Evolutionary conservation across 2,113 vertebrate genomes (phyloP).

Genomic region (Charina bottae): DNA sequence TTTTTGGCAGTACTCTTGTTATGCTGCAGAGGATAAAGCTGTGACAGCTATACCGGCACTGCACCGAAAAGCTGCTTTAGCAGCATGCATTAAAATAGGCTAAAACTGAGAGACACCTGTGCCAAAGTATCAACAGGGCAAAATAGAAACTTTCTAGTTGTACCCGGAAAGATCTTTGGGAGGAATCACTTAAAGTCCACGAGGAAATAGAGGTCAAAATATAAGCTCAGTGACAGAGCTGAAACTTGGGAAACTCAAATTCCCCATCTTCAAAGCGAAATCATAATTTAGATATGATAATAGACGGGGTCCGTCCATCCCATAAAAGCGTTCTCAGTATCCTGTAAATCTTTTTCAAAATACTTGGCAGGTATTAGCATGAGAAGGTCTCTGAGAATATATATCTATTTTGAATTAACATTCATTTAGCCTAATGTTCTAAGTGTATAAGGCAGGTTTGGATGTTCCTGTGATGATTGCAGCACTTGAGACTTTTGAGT

Average conservation of each 20-base stretch:
- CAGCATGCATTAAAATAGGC: background rate
- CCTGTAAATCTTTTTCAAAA: background rate
- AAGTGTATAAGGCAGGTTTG: background rate
- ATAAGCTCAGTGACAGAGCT: background rate
- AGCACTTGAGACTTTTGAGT: fast-evolving
- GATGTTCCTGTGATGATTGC: background rate
- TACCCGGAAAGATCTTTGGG: background rate
- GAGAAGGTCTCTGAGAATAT: background rate
- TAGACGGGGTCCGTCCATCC: background rate
- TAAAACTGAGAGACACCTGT: background rate
- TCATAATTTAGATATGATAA: background rate
- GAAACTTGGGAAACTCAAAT: background rate
- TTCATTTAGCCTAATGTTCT: background rate
- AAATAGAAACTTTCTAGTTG: background rate
- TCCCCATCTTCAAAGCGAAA: background rate
- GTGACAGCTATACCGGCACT: background rate
- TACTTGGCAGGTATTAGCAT: background rate
- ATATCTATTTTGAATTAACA: background rate
- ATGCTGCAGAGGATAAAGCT: conserved; percentile 32
- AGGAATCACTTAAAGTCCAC: background rate
- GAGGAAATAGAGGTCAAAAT: background rate
- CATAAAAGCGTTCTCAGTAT: background rate
- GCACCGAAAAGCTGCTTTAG: conserved; percentile 34
- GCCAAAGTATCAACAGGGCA: background rate
- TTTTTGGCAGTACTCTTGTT: conserved; percentile 23